Evolutionary conservation across 2,113 vertebrate genomes (phyloP).

Genomic region (Myotis lucifugus): DNA sequence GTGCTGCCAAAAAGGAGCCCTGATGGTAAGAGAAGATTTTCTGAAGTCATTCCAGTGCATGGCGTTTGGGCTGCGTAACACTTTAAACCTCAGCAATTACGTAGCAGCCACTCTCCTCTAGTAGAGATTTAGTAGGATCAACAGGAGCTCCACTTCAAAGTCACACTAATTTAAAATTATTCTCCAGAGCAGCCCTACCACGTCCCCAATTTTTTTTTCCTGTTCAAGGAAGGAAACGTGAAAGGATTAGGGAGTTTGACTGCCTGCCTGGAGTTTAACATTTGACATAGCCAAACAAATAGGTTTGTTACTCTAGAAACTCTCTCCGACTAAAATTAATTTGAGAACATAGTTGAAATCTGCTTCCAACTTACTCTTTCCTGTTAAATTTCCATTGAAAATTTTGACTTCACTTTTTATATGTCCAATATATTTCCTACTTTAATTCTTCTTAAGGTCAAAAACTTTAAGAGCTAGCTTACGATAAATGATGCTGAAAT

Average conservation of each 20-base stretch:
- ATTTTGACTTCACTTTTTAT: conserved; percentile 58
- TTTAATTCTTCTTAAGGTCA: conserved; percentile 68
- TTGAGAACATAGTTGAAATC: conserved; percentile 72
- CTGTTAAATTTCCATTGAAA: conserved; percentile 70
- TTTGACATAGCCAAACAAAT: conserved; percentile 70
- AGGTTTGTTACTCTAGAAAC: conserved; percentile 65
- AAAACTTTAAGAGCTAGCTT: conserved; percentile 67
- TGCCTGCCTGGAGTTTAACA: conserved; percentile 62
- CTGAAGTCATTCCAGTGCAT: background rate
- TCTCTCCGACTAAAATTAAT: conserved; percentile 69
- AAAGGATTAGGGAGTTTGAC: conserved; percentile 64
- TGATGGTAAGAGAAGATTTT: conserved; percentile 22
- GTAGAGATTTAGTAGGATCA: conserved; percentile 69
- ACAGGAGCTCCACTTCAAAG: conserved; percentile 73
- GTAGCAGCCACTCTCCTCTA: conserved; percentile 30
- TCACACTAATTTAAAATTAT: conserved; percentile 75
- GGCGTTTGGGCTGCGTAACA: background rate
- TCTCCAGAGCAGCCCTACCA: conserved; percentile 74
- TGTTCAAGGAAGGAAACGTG: conserved; percentile 67
- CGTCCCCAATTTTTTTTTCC: conserved; percentile 52
- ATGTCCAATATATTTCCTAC: conserved; percentile 60
- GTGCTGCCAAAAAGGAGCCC: background rate
- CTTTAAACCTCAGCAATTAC: conserved; percentile 50
- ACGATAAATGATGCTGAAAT: conserved; percentile 69
- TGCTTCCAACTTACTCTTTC: conserved; percentile 65